Conservation (phyloP, 2,888 invertebrate species). For the Aethes cnicana region DNA sequence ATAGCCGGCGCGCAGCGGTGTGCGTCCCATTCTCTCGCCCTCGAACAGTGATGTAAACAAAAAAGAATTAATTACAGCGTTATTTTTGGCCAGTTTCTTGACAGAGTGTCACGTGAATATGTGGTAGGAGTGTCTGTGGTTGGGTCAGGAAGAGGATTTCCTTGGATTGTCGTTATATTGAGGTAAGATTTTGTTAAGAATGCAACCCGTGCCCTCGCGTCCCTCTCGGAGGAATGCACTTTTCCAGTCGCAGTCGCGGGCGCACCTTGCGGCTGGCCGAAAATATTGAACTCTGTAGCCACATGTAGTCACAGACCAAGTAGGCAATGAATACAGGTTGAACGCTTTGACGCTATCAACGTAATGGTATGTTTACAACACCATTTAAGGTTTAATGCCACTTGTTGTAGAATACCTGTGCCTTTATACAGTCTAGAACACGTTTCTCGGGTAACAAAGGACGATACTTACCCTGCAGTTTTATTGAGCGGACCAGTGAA, state of each 20-base stretch:
- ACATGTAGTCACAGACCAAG: not conserved
- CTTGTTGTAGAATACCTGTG: slow-evolving; percentile 19
- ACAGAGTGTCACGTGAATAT: slow-evolving; percentile 56
- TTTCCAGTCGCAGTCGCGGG: slow-evolving; percentile 59
- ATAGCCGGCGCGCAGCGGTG: slow-evolving; percentile 66
- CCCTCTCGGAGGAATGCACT: slow-evolving; percentile 77
- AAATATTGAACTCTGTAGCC: slow-evolving; percentile 46
- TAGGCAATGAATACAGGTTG: not conserved
- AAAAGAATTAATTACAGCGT: slow-evolving; percentile 54
- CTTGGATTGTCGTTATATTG: slow-evolving; percentile 47
- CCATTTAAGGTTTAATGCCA: slow-evolving; percentile 19
- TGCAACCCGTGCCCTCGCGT: slow-evolving; percentile 73
- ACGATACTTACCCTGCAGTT: slow-evolving; percentile 14
- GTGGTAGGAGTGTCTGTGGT: slow-evolving; percentile 49
- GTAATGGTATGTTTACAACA: slow-evolving; percentile 18
- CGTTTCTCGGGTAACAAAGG: slow-evolving; percentile 10
- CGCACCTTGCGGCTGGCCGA: slow-evolving; percentile 72
- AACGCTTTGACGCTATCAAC: not conserved
- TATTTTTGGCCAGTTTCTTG: slow-evolving; percentile 49
- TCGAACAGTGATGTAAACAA: slow-evolving; percentile 74
- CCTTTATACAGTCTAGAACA: not conserved
- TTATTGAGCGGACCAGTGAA: not conserved
- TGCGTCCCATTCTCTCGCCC: slow-evolving; percentile 43
- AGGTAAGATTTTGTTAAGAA: slow-evolving; percentile 77
- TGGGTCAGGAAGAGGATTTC: slow-evolving; percentile 36